These are phyloP conservation scores for Bucco capensis DNA, from an alignment of 2,113 vertebrate genomes.

Conservation along the genomic window DNA sequence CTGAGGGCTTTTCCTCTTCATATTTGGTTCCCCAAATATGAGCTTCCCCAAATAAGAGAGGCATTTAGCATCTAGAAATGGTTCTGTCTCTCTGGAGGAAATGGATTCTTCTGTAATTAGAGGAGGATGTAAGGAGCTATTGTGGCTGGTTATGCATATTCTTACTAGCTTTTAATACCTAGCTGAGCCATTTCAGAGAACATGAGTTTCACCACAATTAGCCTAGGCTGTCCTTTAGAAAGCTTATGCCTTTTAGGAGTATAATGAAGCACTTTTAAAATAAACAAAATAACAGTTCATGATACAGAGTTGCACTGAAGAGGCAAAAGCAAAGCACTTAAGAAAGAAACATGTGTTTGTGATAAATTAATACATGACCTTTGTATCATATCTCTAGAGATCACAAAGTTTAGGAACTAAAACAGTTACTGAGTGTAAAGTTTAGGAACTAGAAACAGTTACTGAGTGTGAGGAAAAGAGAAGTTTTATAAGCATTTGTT, in stretches of 20 bases:
- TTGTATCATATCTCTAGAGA: neutral
- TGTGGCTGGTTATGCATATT: neutral
- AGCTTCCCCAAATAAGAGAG: accelerated
- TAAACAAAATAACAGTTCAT: neutral
- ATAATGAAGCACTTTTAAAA: neutral
- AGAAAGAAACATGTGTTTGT: neutral
- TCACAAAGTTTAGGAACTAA: neutral
- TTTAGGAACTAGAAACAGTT: neutral
- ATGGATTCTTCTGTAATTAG: neutral
- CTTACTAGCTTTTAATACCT: neutral
- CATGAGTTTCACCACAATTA: neutral
- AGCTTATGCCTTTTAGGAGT: neutral
- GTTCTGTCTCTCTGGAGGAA: neutral
- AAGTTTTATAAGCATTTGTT: neutral
- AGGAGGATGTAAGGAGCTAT: neutral
- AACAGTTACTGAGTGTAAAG: neutral
- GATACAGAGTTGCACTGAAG: neutral
- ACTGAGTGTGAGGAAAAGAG: neutral
- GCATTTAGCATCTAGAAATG: neutral
- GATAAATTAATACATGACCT: neutral
- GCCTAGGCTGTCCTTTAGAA: neutral
- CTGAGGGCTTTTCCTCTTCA: neutral
- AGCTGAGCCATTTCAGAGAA: neutral
- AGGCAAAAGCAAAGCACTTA: neutral
- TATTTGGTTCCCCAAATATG: accelerated